These are phyloP conservation scores for Stenotaenia linearis DNA, from an alignment of 2,888 invertebrate genomes.

Conservation along the genomic window DNA sequence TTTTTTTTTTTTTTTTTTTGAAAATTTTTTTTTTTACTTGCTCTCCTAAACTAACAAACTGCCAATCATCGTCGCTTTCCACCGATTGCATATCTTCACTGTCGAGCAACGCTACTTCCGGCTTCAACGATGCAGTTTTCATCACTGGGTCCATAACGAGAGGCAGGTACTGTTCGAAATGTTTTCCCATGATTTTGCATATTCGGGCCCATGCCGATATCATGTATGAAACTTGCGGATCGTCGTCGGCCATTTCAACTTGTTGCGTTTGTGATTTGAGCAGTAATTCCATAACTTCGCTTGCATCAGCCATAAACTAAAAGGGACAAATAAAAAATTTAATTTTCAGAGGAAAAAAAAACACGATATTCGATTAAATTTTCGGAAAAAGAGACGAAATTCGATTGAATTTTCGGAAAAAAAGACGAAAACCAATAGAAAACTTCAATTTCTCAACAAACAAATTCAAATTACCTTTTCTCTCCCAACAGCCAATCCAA, in stretches of 20 bases:
- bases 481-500: constrained; percentile 63
- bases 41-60: constrained; percentile 87
- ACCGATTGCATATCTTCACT: constrained; percentile 66
- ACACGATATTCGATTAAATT: too few relatives aligned
- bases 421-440: not conserved
- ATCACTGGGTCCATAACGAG: constrained; percentile 93
- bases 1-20: not conserved
- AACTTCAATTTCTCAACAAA: not conserved
- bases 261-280: constrained; percentile 82
- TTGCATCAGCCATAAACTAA: constrained; percentile 79
- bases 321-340: too few relatives aligned
- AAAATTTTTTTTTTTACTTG: constrained; percentile 54
- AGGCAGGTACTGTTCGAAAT: constrained; percentile 85
- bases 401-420: too few relatives aligned
- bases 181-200: constrained; percentile 82
- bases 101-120: constrained; percentile 84
- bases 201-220: constrained; percentile 99
- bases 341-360: too few relatives aligned
- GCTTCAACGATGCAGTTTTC: constrained; percentile 84
- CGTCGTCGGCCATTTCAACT: constrained; percentile 76
- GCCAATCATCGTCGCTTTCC: constrained; percentile 85
- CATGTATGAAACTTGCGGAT: constrained; percentile 92
- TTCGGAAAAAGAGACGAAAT: too few relatives aligned
- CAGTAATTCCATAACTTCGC: constrained; percentile 91
- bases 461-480: constrained; percentile 43